phyloP scores from a whole-genome alignment of 2,888 invertebrate genomes.

The Coronaproctus castanopsis region DNA sequence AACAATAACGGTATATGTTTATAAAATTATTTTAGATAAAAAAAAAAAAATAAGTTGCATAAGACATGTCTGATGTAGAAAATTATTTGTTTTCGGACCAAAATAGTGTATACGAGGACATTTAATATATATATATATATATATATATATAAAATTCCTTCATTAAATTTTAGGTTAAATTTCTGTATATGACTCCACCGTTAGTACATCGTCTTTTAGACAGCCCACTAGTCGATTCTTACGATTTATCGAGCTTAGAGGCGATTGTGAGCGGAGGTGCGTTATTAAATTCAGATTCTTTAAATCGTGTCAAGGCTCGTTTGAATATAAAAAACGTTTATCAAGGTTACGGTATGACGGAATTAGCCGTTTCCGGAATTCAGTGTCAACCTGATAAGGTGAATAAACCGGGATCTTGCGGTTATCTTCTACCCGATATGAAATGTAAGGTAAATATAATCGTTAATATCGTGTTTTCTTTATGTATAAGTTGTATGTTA shows the following conservation, averaged over 20 bases:
- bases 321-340: conserved; percentile 2
- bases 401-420: conserved; percentile 16
- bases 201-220: conserved; percentile 48
- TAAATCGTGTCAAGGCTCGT: background rate
- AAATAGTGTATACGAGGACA: no score
- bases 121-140: no score
- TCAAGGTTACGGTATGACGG: conserved; percentile 18
- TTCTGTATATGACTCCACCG: conserved; percentile 52
- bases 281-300: conserved; percentile 24
- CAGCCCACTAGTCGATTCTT: conserved; percentile 28
- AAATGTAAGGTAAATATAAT: conserved; percentile 19
- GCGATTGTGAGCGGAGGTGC: conserved; percentile 29
- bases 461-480: background rate
- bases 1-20: no score
- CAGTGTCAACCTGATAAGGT: background rate
- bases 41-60: no score
- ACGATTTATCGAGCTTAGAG: conserved; percentile 27
- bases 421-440: conserved; percentile 17
- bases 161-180: background rate
- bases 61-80: no score
- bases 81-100: no score
- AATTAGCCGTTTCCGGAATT: conserved; percentile 7
- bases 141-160: no score
- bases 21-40: no score
- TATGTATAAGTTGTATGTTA: no score